Base-by-base conservation (phyloP, 2,888 invertebrate species). In the Nomada flava region DNA sequence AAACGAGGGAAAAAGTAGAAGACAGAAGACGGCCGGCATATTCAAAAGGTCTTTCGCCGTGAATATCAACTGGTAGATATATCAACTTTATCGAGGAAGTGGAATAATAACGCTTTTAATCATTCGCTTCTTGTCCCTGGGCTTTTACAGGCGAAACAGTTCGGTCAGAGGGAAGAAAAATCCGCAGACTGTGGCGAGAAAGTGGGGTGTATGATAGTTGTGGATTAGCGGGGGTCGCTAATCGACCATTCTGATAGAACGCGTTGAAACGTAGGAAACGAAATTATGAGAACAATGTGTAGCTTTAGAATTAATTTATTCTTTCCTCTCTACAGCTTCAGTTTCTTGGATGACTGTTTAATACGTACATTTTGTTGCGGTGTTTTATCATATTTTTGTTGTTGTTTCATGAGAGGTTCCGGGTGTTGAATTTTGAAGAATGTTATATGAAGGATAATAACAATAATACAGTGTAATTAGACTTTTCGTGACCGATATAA, bases 51-150 rank as follows among this genome's bases (percentile, higher is more conserved):
- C 67, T 71, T 64, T 79, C 44, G 62, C 79, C 52, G 67, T 60
- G 79, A 71, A 79, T 79, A 78, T 79, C 79, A 78, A 67, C 55
- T 53, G 78, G 42, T 67, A 71, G 62, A 80, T 72, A 55, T 65
- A 36, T 26, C 20, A 5, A 50, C 42, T 79, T 72, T 71, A 79
- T 79, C 70, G 78, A 44, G 70, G 26, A 71, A 71, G 67, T 67
- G 20, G 67, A 79, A 67, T 71, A 71, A 78, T 71, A 65, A 65
- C 78, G 53, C 42, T 67, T 67, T 79, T 71, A 72, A 67, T 79
- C 55, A 29, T 57, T 20, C 53, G n/a, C 57, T 18, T 55, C 36
- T 59, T 42, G 18, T 60, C 50, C 23, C 42, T 10, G 10, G 11
- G 55, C 4, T 26, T 36, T 59, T 50, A 59, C 20, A 4, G 29